Base-by-base conservation (phyloP, 2,888 invertebrate species). In the Ornithoptera alexandrae region DNA sequence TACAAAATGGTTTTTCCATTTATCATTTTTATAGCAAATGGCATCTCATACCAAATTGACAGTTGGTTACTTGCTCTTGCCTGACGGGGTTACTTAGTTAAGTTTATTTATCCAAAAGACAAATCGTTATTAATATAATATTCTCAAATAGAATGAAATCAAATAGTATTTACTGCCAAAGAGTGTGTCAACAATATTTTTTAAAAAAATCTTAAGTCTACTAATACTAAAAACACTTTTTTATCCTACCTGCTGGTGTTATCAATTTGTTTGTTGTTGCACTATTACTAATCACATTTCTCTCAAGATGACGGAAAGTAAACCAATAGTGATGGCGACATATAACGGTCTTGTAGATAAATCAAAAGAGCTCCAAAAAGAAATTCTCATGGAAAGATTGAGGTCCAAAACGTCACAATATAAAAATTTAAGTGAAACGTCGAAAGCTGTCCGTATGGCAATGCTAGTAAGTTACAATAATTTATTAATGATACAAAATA, bases 341-440 rank as follows among this genome's bases (percentile, higher is more conserved):
- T 74, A 82, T 65, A 88, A 81, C 74, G 87, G 84, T 62, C 77
- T 89, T 65, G 76, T 89, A 66, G 90, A 92, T 74, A 92, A 92
- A 80, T 91, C 91, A 50, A 90, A 90, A 73, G 92, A 92, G 75
- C 88, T 93, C 66, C 97, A 97, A 85, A 94, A 96, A 91, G 97
- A 97, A 87, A 94, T 97, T 72, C 93, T 98, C 72, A 98, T 98
- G 98, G 98, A 98, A 84, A 97, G 97, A 83, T 91, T 98, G 67
- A 94, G 98, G 70, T 96, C 97, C 60, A 97, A 97, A 91, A 94
- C 96, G 73, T 94, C 95, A 66, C 97, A 97, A 76, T 95, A 95
- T 77, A 97, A 97, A 89, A 95, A 96, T 73, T 94, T 98, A 84
- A 93, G 94, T 71, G 98, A 98, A 84, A 96, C 96, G 74, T 96